Evolutionary conservation across 2,888 invertebrate genomes (phyloP), one percentile per base, ranked within the genome.

Genomic region (Bimastos eiseni): DNA sequence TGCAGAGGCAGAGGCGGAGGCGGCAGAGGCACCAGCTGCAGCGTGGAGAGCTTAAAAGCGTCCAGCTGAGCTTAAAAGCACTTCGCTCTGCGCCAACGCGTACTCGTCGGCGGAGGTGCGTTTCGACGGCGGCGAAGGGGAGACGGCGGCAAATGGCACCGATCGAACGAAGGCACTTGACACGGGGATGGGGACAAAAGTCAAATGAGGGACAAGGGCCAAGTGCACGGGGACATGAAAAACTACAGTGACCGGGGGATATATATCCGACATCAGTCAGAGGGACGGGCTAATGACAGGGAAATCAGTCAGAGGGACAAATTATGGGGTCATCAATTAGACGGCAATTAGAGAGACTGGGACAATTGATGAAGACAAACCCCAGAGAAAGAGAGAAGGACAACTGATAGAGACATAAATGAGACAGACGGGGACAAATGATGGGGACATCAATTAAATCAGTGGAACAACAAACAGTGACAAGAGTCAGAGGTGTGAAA

Each of bases 41-140:
- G 86, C 86, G 36, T 86, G 34, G 24, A 86, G 86, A 37, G 86
- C 86, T 86, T 86, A 86, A 86, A 86, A 86, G 86, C 86, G 24
- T 86, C 86, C 86, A 86, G 34, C 86, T 36, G 86, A 86, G 86
- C 86, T n/a, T 36, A 36, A 86, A 86, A 86, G n/a, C 86, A 86
- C 86, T 86, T 86, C 86, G 86, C 34, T 86, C 17, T 37, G 86
- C 86, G 84, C 34, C 84, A 13, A 17, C 36, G 84, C 84, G 84
- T 33, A 33, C 15, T 33, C 33, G 11, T 13, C 84, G 11, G 33
- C 84, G 34, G 30, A 24, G 49, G 24, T n/a, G n/a, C n/a, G n/a
- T n/a, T n/a, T n/a, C n/a, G 6, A 15, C 41, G 41, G 41, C n/a
- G n/a, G n/a, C n/a, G n/a, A n/a, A 41, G 41, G 15, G 41, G 41